Base-by-base conservation (phyloP, 2,888 invertebrate species). In the Chaitophorus viminalis region DNA sequence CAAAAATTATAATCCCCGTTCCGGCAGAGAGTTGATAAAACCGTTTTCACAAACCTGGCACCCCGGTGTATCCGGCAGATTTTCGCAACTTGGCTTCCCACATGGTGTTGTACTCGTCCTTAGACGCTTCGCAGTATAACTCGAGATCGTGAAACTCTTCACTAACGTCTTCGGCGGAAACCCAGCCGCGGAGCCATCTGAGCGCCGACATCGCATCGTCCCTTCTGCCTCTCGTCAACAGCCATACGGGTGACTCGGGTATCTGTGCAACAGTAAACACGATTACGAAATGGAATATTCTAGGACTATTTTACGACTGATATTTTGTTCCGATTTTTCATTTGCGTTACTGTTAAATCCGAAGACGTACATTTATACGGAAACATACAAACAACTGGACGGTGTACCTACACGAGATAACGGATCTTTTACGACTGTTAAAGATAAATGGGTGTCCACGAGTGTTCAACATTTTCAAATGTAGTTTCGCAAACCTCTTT, bases 241-340 rank as follows among this genome's bases (percentile, higher is more conserved):
- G 91, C 94, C 93, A 94, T 90, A 93, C 92, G 70, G 93, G 94
- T 11, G 93, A 93, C 91, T 94, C 94, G 0, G 94, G 94, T 3
- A 93, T 92, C 93, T 93, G 91, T 31, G 6, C 11, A 46, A n/a
- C 68, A 52, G 52, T 70, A 5, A 8, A n/a, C 29, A 6, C 70
- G 46, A 9, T 46, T 46, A 9, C 46, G 46, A 9, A 46, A 46
- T 9, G 11, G 46, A 46, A 5, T 6, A 36, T 36, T 36, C 6
- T 36, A n/a, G n/a, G n/a, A n/a, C n/a, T n/a, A n/a, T n/a, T n/a
- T n/a, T n/a, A 6, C 36, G 36, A 36, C 36, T 36, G 36, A 36
- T 36, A n/a, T n/a, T n/a, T n/a, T n/a, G n/a, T n/a, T n/a, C n/a
- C n/a, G n/a, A n/a, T n/a, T n/a, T n/a, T n/a, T n/a, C n/a, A n/a